A percentile compares a stretch with the other conserved stretches of the same genome.
Evolutionary conservation across 2,113 vertebrate genomes (phyloP).

Genomic region (Lynx canadensis): DNA sequence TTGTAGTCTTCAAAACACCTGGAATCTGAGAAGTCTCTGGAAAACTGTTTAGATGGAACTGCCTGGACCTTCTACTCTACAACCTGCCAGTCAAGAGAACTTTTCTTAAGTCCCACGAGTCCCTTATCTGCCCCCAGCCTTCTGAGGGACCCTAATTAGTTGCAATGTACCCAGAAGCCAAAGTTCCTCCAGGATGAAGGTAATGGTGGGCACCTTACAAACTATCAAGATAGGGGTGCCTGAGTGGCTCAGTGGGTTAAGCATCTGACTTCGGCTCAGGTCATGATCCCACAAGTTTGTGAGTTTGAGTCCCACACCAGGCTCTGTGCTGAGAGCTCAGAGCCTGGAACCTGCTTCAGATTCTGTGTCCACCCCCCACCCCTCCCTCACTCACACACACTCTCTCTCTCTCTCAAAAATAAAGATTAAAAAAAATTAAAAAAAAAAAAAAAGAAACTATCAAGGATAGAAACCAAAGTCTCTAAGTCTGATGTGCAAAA

Average conservation of each 20-base stretch:
- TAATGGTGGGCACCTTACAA: neutral
- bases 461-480: neutral
- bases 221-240: neutral
- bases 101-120: neutral
- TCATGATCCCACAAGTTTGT: too few relatives aligned
- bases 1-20: constrained; percentile 87
- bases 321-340: too few relatives aligned
- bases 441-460: neutral
- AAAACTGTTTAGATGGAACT: constrained; percentile 90
- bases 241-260: too few relatives aligned
- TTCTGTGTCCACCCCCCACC: too few relatives aligned
- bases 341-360: too few relatives aligned
- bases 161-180: neutral
- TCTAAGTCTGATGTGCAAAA: neutral
- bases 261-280: too few relatives aligned
- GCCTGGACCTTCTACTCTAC: neutral
- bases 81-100: neutral
- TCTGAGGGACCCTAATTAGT: neutral
- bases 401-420: too few relatives aligned
- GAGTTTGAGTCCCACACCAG: too few relatives aligned
- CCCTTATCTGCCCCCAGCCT: neutral
- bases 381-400: too few relatives aligned
- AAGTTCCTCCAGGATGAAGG: neutral
- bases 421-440: too few relatives aligned
- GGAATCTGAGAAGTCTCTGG: constrained; percentile 89